Evolutionary conservation across 2,797 vertebrate species (phyloP).

Genomic region (Cossypha caffra): DNA sequence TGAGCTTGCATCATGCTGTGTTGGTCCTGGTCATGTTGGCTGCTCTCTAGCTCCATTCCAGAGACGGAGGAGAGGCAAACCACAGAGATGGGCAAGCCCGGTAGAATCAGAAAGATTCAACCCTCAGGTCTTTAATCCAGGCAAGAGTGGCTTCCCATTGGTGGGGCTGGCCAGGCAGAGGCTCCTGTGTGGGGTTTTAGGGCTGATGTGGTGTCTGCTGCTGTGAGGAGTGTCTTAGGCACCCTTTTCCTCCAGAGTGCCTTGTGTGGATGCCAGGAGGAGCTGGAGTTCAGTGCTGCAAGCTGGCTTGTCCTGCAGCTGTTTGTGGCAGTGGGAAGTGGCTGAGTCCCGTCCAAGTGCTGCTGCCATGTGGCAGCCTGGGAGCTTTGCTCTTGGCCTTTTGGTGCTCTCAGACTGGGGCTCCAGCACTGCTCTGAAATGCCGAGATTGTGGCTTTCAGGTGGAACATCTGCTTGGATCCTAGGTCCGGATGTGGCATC

Average conservation of each 20-base stretch:
- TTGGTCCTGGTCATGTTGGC: neutral
- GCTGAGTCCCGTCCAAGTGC: neutral
- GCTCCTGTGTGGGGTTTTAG: accelerated
- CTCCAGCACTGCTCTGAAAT: neutral
- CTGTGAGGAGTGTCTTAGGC: neutral
- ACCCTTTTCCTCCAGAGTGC: neutral
- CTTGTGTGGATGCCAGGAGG: neutral
- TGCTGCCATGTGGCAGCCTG: accelerated
- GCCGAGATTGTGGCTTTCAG: neutral
- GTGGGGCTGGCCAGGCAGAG: neutral
- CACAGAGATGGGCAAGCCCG: neutral
- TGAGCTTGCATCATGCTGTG: neutral
- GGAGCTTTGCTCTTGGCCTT: neutral
- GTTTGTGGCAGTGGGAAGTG: neutral
- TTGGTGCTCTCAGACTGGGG: accelerated
- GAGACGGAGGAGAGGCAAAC: neutral
- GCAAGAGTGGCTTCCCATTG: accelerated
- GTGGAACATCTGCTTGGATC: neutral
- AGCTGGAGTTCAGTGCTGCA: neutral
- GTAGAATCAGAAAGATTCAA: neutral
- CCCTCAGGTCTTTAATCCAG: neutral
- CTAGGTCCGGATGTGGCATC: accelerated
- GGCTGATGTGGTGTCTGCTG: neutral
- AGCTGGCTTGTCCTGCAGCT: neutral
- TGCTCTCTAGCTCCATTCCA: neutral